Evolutionary conservation across 1,140 invertebrate genomes (phyloP), one percentile per base, ranked within the genome.

Genomic region (Bicyclus anynana): DNA sequence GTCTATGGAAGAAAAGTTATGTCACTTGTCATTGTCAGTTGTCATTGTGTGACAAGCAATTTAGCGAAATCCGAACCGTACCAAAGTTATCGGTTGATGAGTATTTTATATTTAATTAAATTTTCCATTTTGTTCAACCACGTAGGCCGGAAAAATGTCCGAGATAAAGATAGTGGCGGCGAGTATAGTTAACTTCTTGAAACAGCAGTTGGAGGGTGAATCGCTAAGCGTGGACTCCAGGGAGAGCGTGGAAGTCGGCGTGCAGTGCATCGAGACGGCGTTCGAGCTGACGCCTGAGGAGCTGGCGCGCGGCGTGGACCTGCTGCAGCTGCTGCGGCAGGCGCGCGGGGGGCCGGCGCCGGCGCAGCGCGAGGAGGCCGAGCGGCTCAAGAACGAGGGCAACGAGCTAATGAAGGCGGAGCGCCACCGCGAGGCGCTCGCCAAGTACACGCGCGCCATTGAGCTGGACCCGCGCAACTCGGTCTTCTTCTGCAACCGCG

Each of bases 401-500:
- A 99, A 99, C 89, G 91, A 93, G 51, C 89, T 94, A 4, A 97
- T 98, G 95, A 96, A 95, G 77, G 89, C 91, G 33, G 93, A 94
- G 33, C 93, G 93, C 67, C 95, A 93, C 80, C 89, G 91, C 9
- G 95, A 96, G 89, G 97, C 97, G 4, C 72, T 97, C 14, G 90
- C 92, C 5, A 92, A 92, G 74, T 98, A 98, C 79, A 93, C 95
- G 65, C 93, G 93, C 65, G 97, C 97, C 12, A 96, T 98, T 61
- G 90, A 94, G 62, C 84, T 97, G 29, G 96, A 98, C 81, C 91
- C 92, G 9, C 92, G 91, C 53, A 98, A 98, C 90, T 93, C 97
- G 2, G 95, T 98, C n/a, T 98, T 95, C 84, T 98, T 96, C 86
- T 97, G 97, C 77, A 99, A 98, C 82, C 92, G 97, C 65, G 97